Percentiles rank a stretch among this genome's conserved stretches.
Conservation (phyloP, 2,113 vertebrate species). For the Miniopterus natalensis region DNA sequence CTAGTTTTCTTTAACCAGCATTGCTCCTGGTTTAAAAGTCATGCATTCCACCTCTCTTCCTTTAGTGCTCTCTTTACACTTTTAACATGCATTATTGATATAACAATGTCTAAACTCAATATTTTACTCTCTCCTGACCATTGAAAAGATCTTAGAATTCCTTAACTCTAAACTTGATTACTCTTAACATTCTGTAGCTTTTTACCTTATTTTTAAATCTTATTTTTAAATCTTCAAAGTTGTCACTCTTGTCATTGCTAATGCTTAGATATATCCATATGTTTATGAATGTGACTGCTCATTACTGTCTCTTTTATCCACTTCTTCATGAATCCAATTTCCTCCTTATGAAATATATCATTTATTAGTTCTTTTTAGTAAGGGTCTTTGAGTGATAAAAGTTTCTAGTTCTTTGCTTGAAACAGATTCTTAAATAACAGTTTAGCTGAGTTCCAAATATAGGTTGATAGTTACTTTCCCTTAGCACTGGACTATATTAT, state of each 20-base stretch:
- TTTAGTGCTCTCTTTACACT: not conserved
- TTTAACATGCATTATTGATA: not conserved
- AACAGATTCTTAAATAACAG: slow-evolving; percentile 1
- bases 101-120: not conserved
- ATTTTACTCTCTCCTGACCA: slow-evolving; percentile 33
- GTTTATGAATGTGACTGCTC: not conserved
- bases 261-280: not conserved
- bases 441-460: not conserved
- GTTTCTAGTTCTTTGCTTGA: not conserved
- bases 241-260: not conserved
- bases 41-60: slow-evolving; percentile 17
- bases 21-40: not conserved
- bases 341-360: not conserved
- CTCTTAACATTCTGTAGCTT: not conserved
- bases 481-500: not conserved
- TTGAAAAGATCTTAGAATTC: not conserved
- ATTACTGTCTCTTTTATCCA: not conserved
- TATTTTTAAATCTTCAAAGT: not conserved
- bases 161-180: not conserved
- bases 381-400: not conserved
- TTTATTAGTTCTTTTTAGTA: not conserved
- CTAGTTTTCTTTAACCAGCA: not conserved
- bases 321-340: not conserved
- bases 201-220: not conserved
- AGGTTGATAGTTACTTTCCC: not conserved